A percentile compares a stretch with the other conserved stretches of the same genome.
Evolutionary conservation across 2,113 vertebrate genomes (phyloP).

Genomic region (Xenopus borealis): DNA sequence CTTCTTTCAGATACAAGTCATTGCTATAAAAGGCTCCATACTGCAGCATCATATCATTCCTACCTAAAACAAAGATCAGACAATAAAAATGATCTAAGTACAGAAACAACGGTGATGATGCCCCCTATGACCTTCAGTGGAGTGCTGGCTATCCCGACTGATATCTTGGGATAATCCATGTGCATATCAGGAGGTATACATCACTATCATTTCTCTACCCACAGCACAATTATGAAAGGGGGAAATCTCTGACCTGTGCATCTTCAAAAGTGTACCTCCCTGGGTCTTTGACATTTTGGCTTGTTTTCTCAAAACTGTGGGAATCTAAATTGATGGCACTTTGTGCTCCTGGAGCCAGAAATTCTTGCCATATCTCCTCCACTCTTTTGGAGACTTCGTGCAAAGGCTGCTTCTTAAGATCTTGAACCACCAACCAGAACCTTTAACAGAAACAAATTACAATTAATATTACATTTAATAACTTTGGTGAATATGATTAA

Average conservation of each 20-base stretch:
- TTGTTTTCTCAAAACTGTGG: conserved; percentile 93
- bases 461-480: neutral
- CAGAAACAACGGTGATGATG: no score
- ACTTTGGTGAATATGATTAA: no score
- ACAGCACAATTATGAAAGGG: neutral
- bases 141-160: no score
- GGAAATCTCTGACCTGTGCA: conserved; percentile 77
- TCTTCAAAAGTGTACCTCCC: conserved; percentile 94
- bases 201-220: no score
- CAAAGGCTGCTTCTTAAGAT: conserved; percentile 86
- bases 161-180: no score
- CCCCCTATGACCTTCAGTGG: no score
- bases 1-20: no score
- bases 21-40: no score
- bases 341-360: conserved; percentile 88
- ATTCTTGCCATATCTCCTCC: conserved; percentile 95
- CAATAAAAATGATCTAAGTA: no score
- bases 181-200: no score
- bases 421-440: conserved; percentile 94
- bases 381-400: conserved; percentile 82
- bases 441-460: conserved; percentile 55
- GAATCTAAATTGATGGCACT: conserved; percentile 96
- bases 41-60: no score
- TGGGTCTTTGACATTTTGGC: conserved; percentile 92
- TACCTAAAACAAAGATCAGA: no score